Evolutionary conservation across 2,113 vertebrate genomes (phyloP).

Genomic region (Onychostoma macrolepis): DNA sequence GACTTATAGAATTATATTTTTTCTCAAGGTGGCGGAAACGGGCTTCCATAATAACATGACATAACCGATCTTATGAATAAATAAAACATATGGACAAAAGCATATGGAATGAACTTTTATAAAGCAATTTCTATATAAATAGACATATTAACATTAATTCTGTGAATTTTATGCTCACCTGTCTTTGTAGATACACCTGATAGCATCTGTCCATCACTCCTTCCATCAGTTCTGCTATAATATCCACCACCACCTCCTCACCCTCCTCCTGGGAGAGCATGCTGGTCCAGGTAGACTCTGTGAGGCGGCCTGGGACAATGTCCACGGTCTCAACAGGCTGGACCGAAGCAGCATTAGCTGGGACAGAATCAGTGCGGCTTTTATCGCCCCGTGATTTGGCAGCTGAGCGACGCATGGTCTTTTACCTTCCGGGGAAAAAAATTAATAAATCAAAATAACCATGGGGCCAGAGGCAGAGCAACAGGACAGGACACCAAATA

Average conservation of each 20-base stretch:
- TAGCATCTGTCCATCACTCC: conserved; percentile 61
- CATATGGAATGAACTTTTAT: too few species aligned
- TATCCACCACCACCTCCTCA: conserved; percentile 64
- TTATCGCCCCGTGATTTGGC: conserved; percentile 70
- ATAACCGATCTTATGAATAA: neutral
- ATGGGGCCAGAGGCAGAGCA: neutral
- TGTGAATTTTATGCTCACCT: conserved; percentile 62
- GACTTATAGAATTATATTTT: too few species aligned
- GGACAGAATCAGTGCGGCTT: conserved; percentile 1
- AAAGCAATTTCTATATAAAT: too few species aligned
- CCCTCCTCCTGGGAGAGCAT: conserved; percentile 65
- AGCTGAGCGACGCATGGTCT: conserved; percentile 57
- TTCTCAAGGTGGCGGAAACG: too few species aligned
- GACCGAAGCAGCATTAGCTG: neutral
- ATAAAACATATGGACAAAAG: neutral
- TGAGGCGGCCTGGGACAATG: conserved; percentile 66
- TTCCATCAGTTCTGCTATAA: conserved; percentile 67
- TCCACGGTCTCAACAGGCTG: conserved; percentile 53
- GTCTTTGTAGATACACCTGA: conserved; percentile 58
- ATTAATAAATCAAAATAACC: neutral
- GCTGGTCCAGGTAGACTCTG: conserved; percentile 66
- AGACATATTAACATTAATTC: neutral
- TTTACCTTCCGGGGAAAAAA: neutral
- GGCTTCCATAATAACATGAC: too few species aligned
- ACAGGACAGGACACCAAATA: neutral